Percentiles rank a stretch among this genome's conserved stretches.
These are phyloP conservation scores for Rhea americana DNA, from an alignment of 2,113 vertebrate genomes.

Conservation along the genomic window DNA sequence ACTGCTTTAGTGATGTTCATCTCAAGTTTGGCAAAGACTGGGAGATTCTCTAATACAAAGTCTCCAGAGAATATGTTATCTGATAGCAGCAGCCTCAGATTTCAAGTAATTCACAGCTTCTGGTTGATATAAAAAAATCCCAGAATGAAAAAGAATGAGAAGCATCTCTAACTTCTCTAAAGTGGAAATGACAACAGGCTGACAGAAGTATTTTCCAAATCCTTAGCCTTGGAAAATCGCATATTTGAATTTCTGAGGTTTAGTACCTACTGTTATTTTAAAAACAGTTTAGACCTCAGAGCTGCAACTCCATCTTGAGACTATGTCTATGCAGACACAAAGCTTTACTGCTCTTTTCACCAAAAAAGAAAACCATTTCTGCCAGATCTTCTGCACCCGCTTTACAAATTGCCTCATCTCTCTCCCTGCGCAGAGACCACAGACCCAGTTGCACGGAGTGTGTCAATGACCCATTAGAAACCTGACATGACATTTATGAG, in stretches of 20 bases:
- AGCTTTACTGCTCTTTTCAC: conserved; percentile 6
- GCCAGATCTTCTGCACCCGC: not conserved
- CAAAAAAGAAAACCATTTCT: not conserved
- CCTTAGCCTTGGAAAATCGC: not conserved
- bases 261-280: not conserved
- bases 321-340: not conserved
- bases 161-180: not conserved
- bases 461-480: conserved; percentile 22
- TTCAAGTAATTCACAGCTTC: conserved; percentile 19
- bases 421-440: not conserved
- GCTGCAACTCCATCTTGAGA: not conserved
- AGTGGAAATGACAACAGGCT: not conserved
- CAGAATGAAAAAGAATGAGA: not conserved
- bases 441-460: not conserved
- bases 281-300: not conserved
- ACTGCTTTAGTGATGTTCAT: not conserved
- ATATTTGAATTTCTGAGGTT: not conserved
- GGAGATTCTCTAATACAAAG: not conserved
- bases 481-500: conserved; percentile 39
- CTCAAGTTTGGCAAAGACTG: not conserved
- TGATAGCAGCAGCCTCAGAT: not conserved
- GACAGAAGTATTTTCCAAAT: not conserved
- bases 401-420: not conserved
- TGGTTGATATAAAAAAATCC: not conserved
- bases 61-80: not conserved